Base-by-base conservation (phyloP, 2,113 vertebrate species). In the Calidris pygmaea region DNA sequence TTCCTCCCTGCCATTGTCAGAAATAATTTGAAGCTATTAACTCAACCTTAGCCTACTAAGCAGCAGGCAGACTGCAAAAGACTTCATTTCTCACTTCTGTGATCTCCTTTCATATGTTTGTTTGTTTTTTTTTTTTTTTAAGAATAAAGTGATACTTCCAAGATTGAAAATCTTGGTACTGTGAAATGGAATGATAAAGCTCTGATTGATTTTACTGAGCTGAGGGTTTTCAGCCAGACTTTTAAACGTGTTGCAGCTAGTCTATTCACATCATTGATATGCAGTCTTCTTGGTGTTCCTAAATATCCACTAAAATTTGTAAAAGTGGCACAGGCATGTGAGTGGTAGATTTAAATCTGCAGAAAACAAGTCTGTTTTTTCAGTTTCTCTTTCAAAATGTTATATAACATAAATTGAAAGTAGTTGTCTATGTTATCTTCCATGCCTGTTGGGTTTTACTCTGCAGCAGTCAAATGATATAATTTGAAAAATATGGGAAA, bases 401-500 rank as follows among this genome's bases (percentile, higher is more conserved):
- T 82, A 63, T 15, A 59, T 30, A 63, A 22, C 19, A 35, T 67
- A 78, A 63, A 79, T 14, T 75, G 53, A 89, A 94, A 65, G 34
- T 47, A n/a, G 29, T 72, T 89, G 65, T 75, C 18, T 32, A 11
- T 65, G n/a, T 81, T 91, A 59, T 72, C 34, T 87, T 59, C 43
- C 21, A 16, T 81, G 37, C 17, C 43, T 89, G 8, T 65, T 87
- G 37, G 23, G 18, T 55, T 89, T 63, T 91, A 43, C 23, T 66
- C n/a, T 79, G 56, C 34, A 82, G 23, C n/a, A 81, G 24, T 76
- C 70, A 85, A 82, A 92, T 45, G 55, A 62, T 77, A 48, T 8
- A 56, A 62, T 96, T 84, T 94, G 52, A 70, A 87, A 82, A 89
- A 73, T 29, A n/a, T 10, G 53, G 48, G 12, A 20, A 87, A 93